Evolutionary conservation across 2,797 vertebrate genomes (phyloP), one percentile per base, ranked within the genome.

Genomic region (Enteromius radiatus): DNA sequence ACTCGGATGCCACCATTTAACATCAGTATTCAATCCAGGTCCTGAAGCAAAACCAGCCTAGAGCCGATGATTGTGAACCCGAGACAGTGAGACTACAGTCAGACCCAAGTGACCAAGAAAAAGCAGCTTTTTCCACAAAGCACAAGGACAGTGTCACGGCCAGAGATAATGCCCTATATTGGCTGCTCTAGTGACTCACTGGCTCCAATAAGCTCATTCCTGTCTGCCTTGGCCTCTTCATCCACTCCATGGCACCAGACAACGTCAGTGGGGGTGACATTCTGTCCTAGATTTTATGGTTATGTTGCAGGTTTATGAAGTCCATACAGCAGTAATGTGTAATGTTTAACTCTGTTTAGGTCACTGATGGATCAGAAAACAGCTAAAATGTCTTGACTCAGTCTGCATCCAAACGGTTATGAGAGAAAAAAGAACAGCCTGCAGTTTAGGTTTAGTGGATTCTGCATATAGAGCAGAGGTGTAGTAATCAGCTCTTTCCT

Each of bases 181-280:
- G 86, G 52, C 78, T 59, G 52, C 59, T 54, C 26, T 23, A 56
- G 71, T 87, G 85, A 86, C 77, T 88, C 85, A 88, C 79, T 71
- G 85, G 84, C 85, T 82, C 71, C 81, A 85, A 17, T 49, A 84
- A 82, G 70, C 70, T 79, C 73, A 68, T 84, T 84, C 63, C 59
- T 76, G 78, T 78, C 76, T 56, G 65, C 56, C 76, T 83, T 52
- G 49, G 80, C 28, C 82, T 61, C 82, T 84, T 59, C 73, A 79
- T 19, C 38, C 73, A 81, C 80, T 86, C 49, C 9, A 31, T 81
- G 67, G 81, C 85, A 82, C 80, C 80, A 76, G 54, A 87, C 84
- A 56, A 76, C 64, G 52, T 82, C 74, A 86, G 45, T 65, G 9
- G 67, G 68, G 70, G 63, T 81, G 47, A 81, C 65, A 67, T 74